A percentile compares a stretch with the other conserved stretches of the same genome.
phyloP scores from a whole-genome alignment of 53 echinoderm and acorn worm genomes.

The Arbacia lixula region DNA sequence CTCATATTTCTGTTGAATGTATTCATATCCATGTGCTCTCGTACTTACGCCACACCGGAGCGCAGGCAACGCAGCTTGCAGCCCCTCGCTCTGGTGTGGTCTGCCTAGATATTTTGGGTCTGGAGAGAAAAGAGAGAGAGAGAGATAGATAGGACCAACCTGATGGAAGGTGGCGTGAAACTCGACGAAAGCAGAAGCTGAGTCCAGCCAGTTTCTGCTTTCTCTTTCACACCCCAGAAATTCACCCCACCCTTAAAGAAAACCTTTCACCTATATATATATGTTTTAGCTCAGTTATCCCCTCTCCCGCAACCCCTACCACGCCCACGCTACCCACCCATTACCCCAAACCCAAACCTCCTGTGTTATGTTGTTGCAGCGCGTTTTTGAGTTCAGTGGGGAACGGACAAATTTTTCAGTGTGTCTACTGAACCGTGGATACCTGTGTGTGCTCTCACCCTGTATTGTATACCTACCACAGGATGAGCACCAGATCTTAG shows the following conservation, averaged over 20 bases:
- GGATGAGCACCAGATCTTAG: too few relatives aligned
- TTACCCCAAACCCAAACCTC: background rate
- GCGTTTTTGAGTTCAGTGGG: conserved; percentile 58
- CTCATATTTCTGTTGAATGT: too few relatives aligned
- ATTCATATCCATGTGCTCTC: too few relatives aligned
- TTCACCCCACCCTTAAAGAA: background rate
- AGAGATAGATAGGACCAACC: too few relatives aligned
- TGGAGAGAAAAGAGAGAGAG: too few relatives aligned
- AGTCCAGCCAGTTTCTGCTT: conserved; percentile 52
- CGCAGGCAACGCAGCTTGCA: too few relatives aligned
- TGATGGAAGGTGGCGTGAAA: conserved; percentile 30
- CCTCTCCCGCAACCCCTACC: background rate
- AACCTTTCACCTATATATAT: background rate
- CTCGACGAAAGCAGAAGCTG: conserved; percentile 39
- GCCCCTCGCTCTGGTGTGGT: too few relatives aligned
- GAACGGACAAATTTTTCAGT: conserved; percentile 59
- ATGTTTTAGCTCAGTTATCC: background rate
- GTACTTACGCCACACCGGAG: too few relatives aligned
- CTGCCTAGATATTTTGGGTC: too few relatives aligned
- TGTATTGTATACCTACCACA: too few relatives aligned
- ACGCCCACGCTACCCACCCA: background rate
- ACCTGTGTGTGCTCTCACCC: conserved; percentile 31
- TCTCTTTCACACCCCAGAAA: conserved; percentile 32
- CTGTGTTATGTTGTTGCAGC: conserved; percentile 32
- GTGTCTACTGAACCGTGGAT: conserved; percentile 55